Conservation (phyloP, 2,797 vertebrate genomes). For the Petrocephalus sullivani region DNA sequence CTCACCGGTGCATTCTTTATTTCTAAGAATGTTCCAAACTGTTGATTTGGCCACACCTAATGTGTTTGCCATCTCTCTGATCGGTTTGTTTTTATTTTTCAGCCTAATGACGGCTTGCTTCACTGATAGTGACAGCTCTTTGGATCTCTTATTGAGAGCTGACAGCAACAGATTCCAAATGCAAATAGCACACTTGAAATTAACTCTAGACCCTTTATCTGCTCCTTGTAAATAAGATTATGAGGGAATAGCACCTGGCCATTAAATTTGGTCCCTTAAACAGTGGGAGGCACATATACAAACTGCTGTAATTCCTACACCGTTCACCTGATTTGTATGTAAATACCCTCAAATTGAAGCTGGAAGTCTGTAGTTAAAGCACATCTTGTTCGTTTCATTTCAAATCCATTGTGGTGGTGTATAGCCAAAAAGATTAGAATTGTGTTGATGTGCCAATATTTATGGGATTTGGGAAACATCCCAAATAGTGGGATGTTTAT, state of each 20-base stretch:
- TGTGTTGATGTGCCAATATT: no score
- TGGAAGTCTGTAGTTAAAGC: no score
- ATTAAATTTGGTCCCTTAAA: no score
- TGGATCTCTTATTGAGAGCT: constrained; percentile 33
- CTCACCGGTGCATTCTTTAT: no score
- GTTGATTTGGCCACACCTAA: constrained; percentile 25
- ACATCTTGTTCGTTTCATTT: no score
- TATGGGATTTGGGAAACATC: no score
- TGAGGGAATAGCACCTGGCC: no score
- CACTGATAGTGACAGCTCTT: constrained; percentile 29
- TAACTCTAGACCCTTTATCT: no score
- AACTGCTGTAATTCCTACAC: constrained; percentile 17
- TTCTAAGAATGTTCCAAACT: no score
- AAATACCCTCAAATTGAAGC: not conserved
- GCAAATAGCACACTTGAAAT: constrained; percentile 24
- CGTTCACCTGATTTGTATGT: constrained; percentile 22
- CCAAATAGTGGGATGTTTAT: not conserved
- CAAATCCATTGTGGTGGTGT: no score
- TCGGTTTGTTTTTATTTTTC: constrained; percentile 33
- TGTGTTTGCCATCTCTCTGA: constrained; percentile 17
- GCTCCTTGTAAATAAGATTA: no score
- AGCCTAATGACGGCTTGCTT: constrained; percentile 35
- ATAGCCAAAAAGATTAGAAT: no score
- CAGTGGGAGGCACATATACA: not conserved
- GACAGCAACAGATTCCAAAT: constrained; percentile 28